phyloP scores from a whole-genome alignment of 1,140 invertebrate species.

The Tetramorium parvispinum region DNA sequence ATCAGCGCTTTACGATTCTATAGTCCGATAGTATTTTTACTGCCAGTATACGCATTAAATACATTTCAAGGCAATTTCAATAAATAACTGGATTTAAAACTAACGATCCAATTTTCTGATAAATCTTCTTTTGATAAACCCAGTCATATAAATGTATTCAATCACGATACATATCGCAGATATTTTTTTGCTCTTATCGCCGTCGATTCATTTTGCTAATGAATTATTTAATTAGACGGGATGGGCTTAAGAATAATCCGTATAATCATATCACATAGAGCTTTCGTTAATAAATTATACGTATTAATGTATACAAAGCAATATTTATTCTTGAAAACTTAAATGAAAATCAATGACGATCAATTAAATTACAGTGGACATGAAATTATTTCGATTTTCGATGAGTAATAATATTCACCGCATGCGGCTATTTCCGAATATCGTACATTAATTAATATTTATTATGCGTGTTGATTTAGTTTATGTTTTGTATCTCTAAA shows the following conservation, averaged over 20 bases:
- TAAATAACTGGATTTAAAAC: slow-evolving; percentile 48
- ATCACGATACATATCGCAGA: not conserved
- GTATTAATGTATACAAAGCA: not conserved
- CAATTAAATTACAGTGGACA: not conserved
- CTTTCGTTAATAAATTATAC: not conserved
- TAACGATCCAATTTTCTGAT: slow-evolving; percentile 47
- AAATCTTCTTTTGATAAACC: slow-evolving; percentile 19
- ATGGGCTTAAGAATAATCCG: slow-evolving; percentile 28
- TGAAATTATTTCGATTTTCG: slow-evolving; percentile 31
- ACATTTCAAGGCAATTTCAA: slow-evolving; percentile 33
- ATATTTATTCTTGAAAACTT: not conserved
- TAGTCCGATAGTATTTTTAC: slow-evolving; percentile 24
- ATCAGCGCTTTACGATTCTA: slow-evolving; percentile 20
- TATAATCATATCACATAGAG: not conserved
- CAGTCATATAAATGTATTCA: slow-evolving; percentile 12
- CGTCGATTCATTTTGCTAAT: slow-evolving; percentile 24
- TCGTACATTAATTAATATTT: slow-evolving; percentile 27
- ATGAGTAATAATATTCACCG: not conserved
- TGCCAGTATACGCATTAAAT: slow-evolving; percentile 37
- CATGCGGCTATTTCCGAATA: not conserved
- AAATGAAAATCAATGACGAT: slow-evolving; percentile 2
- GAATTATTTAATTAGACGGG: slow-evolving; percentile 44
- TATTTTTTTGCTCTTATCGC: not conserved
- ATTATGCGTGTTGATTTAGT: not conserved
- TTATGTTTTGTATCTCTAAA: not conserved